Percentiles rank a stretch among this genome's conserved stretches.
Evolutionary conservation across 1,140 invertebrate species (phyloP).

Genomic region (Aphaenogaster rudis): DNA sequence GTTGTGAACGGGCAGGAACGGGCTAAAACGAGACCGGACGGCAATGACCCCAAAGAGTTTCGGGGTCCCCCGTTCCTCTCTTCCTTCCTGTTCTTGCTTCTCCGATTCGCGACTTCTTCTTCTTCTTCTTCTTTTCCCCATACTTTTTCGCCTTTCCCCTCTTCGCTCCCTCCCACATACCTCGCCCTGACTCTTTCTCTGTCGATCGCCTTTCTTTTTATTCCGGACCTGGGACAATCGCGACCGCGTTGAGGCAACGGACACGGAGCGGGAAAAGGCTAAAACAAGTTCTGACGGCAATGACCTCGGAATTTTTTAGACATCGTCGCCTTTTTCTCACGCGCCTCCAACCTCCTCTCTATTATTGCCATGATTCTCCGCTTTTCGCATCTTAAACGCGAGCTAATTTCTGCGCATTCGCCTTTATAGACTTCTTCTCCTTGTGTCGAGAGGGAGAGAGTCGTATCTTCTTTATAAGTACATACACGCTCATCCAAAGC

Average conservation of each 20-base stretch:
- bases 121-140: constrained; percentile 47
- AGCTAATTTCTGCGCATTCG: constrained; percentile 1
- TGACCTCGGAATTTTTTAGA: constrained; percentile 48
- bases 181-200: background rate
- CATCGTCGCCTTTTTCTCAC: constrained; percentile 30
- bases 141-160: constrained; percentile 28
- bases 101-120: constrained; percentile 45
- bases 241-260: constrained; percentile 76
- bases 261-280: constrained; percentile 29
- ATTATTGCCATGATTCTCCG: constrained; percentile 20
- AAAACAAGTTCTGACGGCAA: constrained; percentile 63
- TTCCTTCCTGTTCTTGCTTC: constrained; percentile 68
- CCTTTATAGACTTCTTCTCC: constrained; percentile 1
- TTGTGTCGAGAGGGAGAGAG: background rate
- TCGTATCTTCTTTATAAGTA: constrained; percentile 47
- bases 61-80: constrained; percentile 72
- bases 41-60: constrained; percentile 82
- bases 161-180: background rate
- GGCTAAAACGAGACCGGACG: constrained; percentile 79
- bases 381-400: constrained; percentile 10
- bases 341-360: constrained; percentile 37
- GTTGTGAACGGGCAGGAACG: constrained; percentile 67
- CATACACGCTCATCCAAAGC: constrained; percentile 45
- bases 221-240: constrained; percentile 85
- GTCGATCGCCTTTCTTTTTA: constrained; percentile 68